A percentile compares a stretch with the other conserved stretches of the same genome.
Conservation (phyloP, 2,797 vertebrate genomes). For the Lemur catta region DNA sequence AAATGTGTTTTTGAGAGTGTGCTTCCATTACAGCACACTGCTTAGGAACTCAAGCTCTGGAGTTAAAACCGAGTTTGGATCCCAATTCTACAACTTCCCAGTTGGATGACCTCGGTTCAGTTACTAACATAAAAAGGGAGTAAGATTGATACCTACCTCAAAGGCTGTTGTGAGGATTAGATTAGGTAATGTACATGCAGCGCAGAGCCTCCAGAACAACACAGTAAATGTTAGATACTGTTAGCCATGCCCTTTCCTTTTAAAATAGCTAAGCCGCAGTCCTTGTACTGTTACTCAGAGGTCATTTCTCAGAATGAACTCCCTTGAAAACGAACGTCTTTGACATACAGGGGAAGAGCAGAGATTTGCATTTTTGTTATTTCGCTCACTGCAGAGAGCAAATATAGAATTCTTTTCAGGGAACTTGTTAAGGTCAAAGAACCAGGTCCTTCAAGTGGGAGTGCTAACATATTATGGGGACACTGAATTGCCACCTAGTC, state of each 20-base stretch:
- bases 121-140: not conserved
- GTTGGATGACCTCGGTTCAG: not conserved
- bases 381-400: not conserved
- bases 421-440: not conserved
- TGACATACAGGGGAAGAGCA: not conserved
- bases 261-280: not conserved
- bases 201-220: not conserved
- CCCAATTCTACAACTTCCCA: not conserved
- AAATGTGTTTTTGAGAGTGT: not conserved
- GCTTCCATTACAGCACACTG: not conserved
- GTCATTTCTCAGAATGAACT: not conserved
- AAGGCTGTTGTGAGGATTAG: not conserved
- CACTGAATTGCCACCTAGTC: not conserved
- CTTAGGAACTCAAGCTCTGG: not conserved
- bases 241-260: not conserved
- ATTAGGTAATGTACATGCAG: not conserved
- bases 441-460: not conserved
- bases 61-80: not conserved
- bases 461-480: not conserved
- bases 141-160: not conserved
- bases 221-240: no score
- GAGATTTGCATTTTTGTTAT: constrained; percentile 38
- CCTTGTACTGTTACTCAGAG: not conserved
- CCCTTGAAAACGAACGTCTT: not conserved
- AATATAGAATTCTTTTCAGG: not conserved